phyloP scores from a whole-genome alignment of 1,140 invertebrate species.

The Lerema accius region DNA sequence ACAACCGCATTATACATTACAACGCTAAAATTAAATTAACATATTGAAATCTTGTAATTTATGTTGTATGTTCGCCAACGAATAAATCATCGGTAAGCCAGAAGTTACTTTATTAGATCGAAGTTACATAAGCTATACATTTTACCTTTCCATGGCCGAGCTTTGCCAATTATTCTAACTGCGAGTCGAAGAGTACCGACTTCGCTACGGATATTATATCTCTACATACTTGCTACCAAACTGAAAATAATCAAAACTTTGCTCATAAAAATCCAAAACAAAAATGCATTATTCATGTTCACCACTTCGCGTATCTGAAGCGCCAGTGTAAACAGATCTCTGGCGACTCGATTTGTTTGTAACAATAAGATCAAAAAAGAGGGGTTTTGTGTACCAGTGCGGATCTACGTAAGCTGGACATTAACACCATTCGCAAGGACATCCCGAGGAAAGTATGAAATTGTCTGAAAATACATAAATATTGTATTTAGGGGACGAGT shows the following conservation, averaged over 20 bases:
- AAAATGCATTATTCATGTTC: constrained; percentile 83
- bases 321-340: constrained; percentile 56
- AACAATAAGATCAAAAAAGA: constrained; percentile 44
- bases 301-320: constrained; percentile 56
- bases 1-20: constrained; percentile 8
- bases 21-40: constrained; percentile 36
- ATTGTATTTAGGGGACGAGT: constrained; percentile 73
- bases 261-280: constrained; percentile 82
- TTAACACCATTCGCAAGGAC: constrained; percentile 56
- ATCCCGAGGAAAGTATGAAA: constrained; percentile 75
- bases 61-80: constrained; percentile 34
- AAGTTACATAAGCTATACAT: constrained; percentile 60
- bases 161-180: constrained; percentile 67
- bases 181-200: constrained; percentile 57
- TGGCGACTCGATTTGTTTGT: constrained; percentile 37
- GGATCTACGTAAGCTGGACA: constrained; percentile 57
- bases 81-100: constrained; percentile 58
- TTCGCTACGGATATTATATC: constrained; percentile 51
- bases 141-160: constrained; percentile 55
- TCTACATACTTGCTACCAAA: constrained; percentile 69
- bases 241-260: constrained; percentile 83
- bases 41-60: constrained; percentile 35
- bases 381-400: constrained; percentile 45
- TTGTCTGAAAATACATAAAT: constrained; percentile 79
- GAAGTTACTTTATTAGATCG: constrained; percentile 61